Evolutionary conservation across 2,888 invertebrate species (phyloP).

Genomic region (Tachina grossa): DNA sequence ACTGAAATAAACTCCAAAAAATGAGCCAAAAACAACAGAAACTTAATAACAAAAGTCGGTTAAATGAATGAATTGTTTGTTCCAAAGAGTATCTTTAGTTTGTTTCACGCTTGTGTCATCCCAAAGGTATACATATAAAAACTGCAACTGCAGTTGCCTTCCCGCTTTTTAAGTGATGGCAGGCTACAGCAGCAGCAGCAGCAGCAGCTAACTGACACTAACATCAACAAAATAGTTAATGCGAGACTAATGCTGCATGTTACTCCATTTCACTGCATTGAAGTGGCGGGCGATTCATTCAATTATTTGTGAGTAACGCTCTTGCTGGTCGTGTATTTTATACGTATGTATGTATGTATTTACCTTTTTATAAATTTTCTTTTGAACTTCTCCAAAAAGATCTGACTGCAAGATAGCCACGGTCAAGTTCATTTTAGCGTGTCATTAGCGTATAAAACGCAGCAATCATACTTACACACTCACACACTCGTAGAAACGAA

Average conservation of each 20-base stretch:
- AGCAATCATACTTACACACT: slow-evolving; percentile 54
- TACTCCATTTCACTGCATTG: slow-evolving; percentile 42
- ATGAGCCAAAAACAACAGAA: slow-evolving; percentile 15
- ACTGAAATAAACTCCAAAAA: slow-evolving; percentile 60
- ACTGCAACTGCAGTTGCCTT: slow-evolving; percentile 32
- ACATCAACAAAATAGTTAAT: slow-evolving; percentile 40
- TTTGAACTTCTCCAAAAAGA: slow-evolving; percentile 59
- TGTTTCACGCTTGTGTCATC: slow-evolving; percentile 40
- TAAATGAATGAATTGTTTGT: slow-evolving; percentile 27
- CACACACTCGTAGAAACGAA: background rate
- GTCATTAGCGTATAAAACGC: slow-evolving; percentile 77
- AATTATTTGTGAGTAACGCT: slow-evolving; percentile 35
- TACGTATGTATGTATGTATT: slow-evolving; percentile 44
- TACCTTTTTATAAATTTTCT: slow-evolving; percentile 23
- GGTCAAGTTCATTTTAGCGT: slow-evolving; percentile 81
- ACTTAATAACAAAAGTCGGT: slow-evolving; percentile 54
- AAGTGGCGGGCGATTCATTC: slow-evolving; percentile 57
- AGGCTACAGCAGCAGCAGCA: slow-evolving; percentile 15
- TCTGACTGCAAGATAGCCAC: slow-evolving; percentile 78
- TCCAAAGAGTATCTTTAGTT: slow-evolving; percentile 41
- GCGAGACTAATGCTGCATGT: slow-evolving; percentile 62
- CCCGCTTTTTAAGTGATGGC: slow-evolving; percentile 30
- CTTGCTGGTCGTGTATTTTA: slow-evolving; percentile 1
- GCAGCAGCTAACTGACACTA: slow-evolving; percentile 23
- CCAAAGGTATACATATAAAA: slow-evolving; percentile 25